Percentiles rank a stretch among this genome's conserved stretches.
Conservation (phyloP, 2,113 vertebrate genomes). For the Calidris pygmaea region DNA sequence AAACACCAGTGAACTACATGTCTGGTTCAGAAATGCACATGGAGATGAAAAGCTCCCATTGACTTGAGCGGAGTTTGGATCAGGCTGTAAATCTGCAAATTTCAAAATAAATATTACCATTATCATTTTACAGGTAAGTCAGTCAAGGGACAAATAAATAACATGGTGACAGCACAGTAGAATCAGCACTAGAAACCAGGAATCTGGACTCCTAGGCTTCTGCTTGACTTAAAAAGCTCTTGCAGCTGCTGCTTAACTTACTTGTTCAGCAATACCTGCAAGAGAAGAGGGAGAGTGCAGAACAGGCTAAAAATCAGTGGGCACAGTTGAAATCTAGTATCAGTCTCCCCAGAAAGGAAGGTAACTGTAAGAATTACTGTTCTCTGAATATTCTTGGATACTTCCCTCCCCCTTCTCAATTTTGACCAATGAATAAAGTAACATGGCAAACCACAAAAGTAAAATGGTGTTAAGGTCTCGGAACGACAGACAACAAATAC, state of each 20-base stretch:
- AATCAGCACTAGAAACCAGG: neutral
- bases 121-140: neutral
- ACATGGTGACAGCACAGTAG: neutral
- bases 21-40: neutral
- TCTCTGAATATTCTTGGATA: neutral
- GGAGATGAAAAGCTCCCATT: neutral
- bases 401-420: no score
- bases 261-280: neutral
- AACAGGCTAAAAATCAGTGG: neutral
- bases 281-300: neutral
- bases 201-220: neutral
- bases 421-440: neutral
- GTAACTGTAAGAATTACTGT: neutral
- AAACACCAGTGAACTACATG: neutral
- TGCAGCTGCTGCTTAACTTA: neutral
- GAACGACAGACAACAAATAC: neutral
- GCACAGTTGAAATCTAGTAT: neutral
- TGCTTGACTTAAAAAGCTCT: neutral
- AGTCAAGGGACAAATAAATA: neutral
- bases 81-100: neutral
- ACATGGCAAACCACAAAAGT: neutral
- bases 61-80: neutral
- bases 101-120: neutral
- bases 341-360: neutral
- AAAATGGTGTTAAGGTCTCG: neutral